These are phyloP conservation scores for Halcyon malimbica DNA, from an alignment of 2,113 vertebrate genomes.

Conservation along the genomic window DNA sequence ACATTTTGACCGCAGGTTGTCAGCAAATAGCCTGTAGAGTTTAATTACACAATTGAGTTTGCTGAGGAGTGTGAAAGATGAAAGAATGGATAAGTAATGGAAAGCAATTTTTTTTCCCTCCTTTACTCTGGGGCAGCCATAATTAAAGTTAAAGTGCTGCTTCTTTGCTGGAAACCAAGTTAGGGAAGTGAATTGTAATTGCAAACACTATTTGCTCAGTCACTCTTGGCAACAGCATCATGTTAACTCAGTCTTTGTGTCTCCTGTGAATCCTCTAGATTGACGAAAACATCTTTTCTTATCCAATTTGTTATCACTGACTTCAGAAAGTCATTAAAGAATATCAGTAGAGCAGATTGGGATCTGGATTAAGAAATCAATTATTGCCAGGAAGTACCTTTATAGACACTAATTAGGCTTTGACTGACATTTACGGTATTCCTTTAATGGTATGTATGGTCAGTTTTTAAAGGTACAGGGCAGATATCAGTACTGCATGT, in stretches of 20 bases:
- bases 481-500: not conserved
- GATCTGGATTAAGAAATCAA: constrained; percentile 50
- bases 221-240: constrained; percentile 36
- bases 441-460: not conserved
- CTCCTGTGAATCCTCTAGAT: constrained; percentile 13
- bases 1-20: not conserved
- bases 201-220: constrained; percentile 45
- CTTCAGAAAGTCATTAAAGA: constrained; percentile 63
- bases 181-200: constrained; percentile 56
- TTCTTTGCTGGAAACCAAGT: constrained; percentile 30
- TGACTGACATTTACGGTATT: constrained; percentile 26
- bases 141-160: constrained; percentile 60
- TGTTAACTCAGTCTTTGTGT: constrained; percentile 40
- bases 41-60: constrained; percentile 29
- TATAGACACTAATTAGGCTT: constrained; percentile 35
- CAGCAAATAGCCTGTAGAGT: constrained; percentile 34
- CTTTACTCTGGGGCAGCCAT: constrained; percentile 26
- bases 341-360: constrained; percentile 43
- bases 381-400: constrained; percentile 53
- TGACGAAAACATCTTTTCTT: constrained; percentile 44
- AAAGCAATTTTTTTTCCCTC: not conserved
- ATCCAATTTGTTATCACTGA: constrained; percentile 53
- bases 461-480: constrained; percentile 42
- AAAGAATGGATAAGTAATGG: constrained; percentile 12
- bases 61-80: constrained; percentile 6